These are phyloP conservation scores for Drosophila mimica DNA, from an alignment of 2,888 invertebrate genomes.

Conservation along the genomic window DNA sequence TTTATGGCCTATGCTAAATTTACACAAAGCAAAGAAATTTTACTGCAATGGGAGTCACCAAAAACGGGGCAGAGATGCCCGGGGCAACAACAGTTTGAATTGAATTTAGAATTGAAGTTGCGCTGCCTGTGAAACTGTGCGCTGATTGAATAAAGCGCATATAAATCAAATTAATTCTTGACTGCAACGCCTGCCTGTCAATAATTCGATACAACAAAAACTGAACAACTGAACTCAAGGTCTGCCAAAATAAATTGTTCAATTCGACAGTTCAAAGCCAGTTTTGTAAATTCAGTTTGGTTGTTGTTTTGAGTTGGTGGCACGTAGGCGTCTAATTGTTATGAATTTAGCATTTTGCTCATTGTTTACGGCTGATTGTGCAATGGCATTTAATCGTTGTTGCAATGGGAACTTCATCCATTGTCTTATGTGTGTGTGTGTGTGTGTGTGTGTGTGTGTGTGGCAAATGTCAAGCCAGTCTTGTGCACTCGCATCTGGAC, in stretches of 20 bases:
- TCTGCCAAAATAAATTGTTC: slow-evolving; percentile 33
- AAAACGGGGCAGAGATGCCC: background rate
- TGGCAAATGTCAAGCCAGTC: slow-evolving; percentile 57
- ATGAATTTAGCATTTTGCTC: slow-evolving; percentile 44
- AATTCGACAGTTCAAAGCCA: slow-evolving; percentile 39
- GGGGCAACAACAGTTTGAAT: slow-evolving; percentile 14
- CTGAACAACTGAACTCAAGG: slow-evolving; percentile 44
- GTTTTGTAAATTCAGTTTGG: slow-evolving; percentile 25
- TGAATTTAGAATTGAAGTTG: slow-evolving; percentile 3
- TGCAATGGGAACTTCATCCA: slow-evolving; percentile 36
- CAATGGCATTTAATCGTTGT: slow-evolving; percentile 61
- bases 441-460: slow-evolving; percentile 1
- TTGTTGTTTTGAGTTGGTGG: slow-evolving; percentile 8
- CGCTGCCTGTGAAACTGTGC: slow-evolving; percentile 7
- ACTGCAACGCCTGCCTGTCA: slow-evolving; percentile 40
- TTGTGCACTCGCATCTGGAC: slow-evolving; percentile 1
- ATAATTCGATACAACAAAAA: slow-evolving; percentile 47
- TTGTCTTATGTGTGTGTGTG: slow-evolving; percentile 43
- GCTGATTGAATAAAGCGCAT: slow-evolving; percentile 43
- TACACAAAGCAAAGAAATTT: background rate
- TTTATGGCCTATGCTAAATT: slow-evolving; percentile 52
- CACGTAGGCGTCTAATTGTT: slow-evolving; percentile 78
- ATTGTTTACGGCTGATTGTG: slow-evolving; percentile 33
- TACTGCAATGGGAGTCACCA: slow-evolving; percentile 26
- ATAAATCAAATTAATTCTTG: slow-evolving; percentile 60